phyloP scores from a whole-genome alignment of 2,888 invertebrate genomes.

The Nycteola revayana region DNA sequence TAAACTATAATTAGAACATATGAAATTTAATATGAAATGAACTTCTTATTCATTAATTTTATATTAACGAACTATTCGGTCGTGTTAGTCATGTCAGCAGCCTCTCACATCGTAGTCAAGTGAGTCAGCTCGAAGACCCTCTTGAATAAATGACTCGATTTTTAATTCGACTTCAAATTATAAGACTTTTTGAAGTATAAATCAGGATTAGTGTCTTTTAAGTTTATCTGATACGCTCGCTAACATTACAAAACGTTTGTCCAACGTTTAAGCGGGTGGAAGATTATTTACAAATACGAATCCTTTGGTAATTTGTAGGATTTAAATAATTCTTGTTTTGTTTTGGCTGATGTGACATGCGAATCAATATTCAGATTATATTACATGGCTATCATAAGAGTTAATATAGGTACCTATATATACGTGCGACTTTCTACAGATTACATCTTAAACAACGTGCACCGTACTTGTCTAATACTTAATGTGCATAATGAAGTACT shows the following conservation, averaged over 20 bases:
- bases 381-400: no score
- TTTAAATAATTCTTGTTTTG: slow-evolving; percentile 30
- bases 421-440: slow-evolving; percentile 14
- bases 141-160: slow-evolving; percentile 58
- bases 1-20: no score
- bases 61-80: slow-evolving; percentile 34
- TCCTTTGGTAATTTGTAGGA: slow-evolving; percentile 47
- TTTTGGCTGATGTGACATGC: slow-evolving; percentile 19
- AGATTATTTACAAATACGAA: slow-evolving; percentile 53
- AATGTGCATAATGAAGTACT: slow-evolving; percentile 25
- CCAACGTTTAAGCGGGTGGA: slow-evolving; percentile 58
- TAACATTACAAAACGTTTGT: slow-evolving; percentile 69
- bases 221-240: slow-evolving; percentile 53
- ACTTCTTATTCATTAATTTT: no score
- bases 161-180: slow-evolving; percentile 71
- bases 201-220: slow-evolving; percentile 72
- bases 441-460: slow-evolving; percentile 20
- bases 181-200: slow-evolving; percentile 68
- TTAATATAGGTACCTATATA: no score
- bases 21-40: no score
- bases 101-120: slow-evolving; percentile 20
- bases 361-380: no score
- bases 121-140: slow-evolving; percentile 36
- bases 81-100: slow-evolving; percentile 35
- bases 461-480: slow-evolving; percentile 25